Base-by-base conservation (phyloP, 2,797 vertebrate species). In the Anguilla marmorata region DNA sequence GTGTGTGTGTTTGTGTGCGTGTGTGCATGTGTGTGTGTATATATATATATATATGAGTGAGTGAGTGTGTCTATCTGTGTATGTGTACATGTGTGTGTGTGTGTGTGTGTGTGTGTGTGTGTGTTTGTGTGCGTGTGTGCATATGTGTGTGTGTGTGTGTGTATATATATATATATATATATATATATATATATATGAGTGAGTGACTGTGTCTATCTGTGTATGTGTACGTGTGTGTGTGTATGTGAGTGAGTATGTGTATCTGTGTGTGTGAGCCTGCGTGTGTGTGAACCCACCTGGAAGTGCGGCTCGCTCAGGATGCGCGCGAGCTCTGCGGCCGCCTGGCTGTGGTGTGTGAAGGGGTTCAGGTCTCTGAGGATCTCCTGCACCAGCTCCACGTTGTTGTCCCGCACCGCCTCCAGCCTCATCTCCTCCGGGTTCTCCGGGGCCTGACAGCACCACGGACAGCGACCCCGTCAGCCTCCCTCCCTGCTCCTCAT, bases 241-340 rank as follows among this genome's bases (percentile, higher is more conserved):
- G 37, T 60, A 0, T 85, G 84, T 85, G 30, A 45, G 19, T 2
- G 82, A 27, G 69, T 11, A 48, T 30, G 69, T 56, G 45, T 16
- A 33, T 48, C 16, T 80, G 41, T 48, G 41, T 56, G 52, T 33
- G 50, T 85, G 48, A 19, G 5, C 2, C 11, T 60, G n/a, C 54
- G 14, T 56, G 11, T 21, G 54, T 63, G 7, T 86, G 63, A 11
- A 33, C 89, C 58, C n/a, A 98, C 98, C 98, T 98, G 98, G 92
- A 99, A 99, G 93, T 99, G 98, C 0, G 98, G 98, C 56, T 99
- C 97, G 89, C 97, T 97, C 87, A 99, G 96, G 92, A 99, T 99
- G 89, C 93, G 93, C 0, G 95, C 92, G 85, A 99, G 95, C 93
- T 99, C 98, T 0, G 97, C 96, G 0, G 97, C 98, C 0, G 95